Conservation (phyloP, 2,797 vertebrate genomes). For the Arctocebus calabarensis region DNA sequence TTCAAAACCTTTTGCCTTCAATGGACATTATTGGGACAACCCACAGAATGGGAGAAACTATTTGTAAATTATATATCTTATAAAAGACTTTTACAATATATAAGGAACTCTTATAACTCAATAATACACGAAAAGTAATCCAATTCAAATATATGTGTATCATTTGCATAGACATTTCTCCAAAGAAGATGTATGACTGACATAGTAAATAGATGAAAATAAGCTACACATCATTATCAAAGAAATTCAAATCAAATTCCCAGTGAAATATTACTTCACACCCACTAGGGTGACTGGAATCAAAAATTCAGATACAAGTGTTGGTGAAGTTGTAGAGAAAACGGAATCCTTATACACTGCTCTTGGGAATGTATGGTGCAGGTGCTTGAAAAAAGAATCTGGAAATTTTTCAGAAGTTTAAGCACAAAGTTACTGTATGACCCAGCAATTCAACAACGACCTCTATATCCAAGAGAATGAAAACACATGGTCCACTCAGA, state of each 20-base stretch:
- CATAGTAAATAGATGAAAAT: not conserved
- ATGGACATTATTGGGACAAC: not conserved
- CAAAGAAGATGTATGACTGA: not conserved
- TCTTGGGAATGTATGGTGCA: not conserved
- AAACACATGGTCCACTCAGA: not conserved
- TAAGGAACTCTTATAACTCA: not conserved
- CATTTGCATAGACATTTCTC: not conserved
- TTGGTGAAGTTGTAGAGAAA: not conserved
- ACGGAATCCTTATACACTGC: not conserved
- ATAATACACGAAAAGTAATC: not conserved
- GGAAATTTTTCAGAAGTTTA: not conserved
- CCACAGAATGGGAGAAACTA: not conserved
- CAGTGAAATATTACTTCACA: not conserved
- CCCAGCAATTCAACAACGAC: not conserved
- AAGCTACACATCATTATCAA: not conserved
- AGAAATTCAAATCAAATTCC: not conserved
- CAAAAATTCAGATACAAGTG: not conserved
- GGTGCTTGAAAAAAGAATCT: conserved; percentile 7
- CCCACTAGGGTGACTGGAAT: not conserved
- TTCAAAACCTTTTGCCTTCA: not conserved
- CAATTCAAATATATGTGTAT: not conserved
- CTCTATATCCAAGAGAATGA: not conserved
- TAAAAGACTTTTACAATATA: not conserved
- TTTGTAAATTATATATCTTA: not conserved
- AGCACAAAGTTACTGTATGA: not conserved